Conservation (phyloP, 2,797 vertebrate genomes). For the Zonotrichia albicollis region DNA sequence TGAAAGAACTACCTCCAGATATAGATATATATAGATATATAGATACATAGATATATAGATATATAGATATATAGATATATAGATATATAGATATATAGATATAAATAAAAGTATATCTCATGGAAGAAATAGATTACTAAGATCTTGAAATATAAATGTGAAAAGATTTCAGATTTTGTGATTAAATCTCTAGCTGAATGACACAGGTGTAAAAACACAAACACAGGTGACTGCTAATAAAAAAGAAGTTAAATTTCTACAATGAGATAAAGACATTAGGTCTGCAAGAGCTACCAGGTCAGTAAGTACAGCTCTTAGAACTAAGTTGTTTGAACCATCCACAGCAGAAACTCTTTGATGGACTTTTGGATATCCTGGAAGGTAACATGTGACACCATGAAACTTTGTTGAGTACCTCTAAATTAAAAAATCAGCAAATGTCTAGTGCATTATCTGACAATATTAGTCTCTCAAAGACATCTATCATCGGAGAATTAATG, state of each 20-base stretch:
- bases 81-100: background rate
- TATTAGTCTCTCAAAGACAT: background rate
- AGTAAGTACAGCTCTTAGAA: background rate
- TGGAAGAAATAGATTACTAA: background rate
- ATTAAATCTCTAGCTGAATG: background rate
- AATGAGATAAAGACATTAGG: background rate
- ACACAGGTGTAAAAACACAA: background rate
- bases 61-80: background rate
- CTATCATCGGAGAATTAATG: background rate
- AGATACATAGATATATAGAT: background rate
- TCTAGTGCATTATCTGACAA: background rate
- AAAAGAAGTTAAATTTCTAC: background rate
- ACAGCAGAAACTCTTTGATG: background rate
- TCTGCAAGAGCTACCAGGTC: background rate
- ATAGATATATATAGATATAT: background rate
- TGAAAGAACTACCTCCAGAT: background rate
- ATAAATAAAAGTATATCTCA: background rate
- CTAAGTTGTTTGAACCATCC: background rate
- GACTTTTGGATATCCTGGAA: background rate
- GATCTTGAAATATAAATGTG: background rate
- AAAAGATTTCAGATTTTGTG: background rate
- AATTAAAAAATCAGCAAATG: background rate
- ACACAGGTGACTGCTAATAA: background rate
- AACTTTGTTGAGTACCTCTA: background rate
- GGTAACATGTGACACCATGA: rapidly evolving